A percentile compares a stretch with the other conserved stretches of the same genome.
phyloP scores from a whole-genome alignment of 2,888 invertebrate species.

The Folsomia candida region DNA sequence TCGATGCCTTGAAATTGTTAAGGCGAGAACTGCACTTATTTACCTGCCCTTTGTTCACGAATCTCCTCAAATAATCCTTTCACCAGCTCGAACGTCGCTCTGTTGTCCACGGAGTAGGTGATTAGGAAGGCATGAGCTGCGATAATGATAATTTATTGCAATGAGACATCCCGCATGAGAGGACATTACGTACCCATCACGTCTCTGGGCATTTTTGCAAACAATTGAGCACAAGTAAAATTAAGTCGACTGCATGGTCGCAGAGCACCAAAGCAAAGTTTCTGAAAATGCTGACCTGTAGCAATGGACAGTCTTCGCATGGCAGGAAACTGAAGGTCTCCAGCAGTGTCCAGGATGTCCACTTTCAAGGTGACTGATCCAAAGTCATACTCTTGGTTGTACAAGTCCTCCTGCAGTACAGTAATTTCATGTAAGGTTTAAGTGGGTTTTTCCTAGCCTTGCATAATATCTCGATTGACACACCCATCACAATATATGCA shows the following conservation, averaged over 20 bases:
- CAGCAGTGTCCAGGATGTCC: conserved; percentile 77
- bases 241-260: background rate
- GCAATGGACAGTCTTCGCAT: conserved; percentile 68
- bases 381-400: conserved; percentile 77
- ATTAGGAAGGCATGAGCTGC: conserved; percentile 83
- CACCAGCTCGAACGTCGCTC: conserved; percentile 69
- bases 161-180: conserved; percentile 63
- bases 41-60: conserved; percentile 72
- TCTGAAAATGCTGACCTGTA: too few species aligned
- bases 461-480: too few species aligned
- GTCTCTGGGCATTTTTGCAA: too few species aligned
- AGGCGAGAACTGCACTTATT: too few species aligned
- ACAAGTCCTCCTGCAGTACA: conserved; percentile 88
- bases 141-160: too few species aligned
- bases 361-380: conserved; percentile 72
- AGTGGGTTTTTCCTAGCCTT: too few species aligned
- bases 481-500: too few species aligned
- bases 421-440: too few species aligned
- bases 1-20: too few species aligned
- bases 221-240: too few species aligned
- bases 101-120: conserved; percentile 76
- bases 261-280: too few species aligned
- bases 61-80: conserved; percentile 78
- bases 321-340: conserved; percentile 84
- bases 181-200: too few species aligned